phyloP scores from a whole-genome alignment of 2,113 vertebrate species.

The Aramus guarauna region DNA sequence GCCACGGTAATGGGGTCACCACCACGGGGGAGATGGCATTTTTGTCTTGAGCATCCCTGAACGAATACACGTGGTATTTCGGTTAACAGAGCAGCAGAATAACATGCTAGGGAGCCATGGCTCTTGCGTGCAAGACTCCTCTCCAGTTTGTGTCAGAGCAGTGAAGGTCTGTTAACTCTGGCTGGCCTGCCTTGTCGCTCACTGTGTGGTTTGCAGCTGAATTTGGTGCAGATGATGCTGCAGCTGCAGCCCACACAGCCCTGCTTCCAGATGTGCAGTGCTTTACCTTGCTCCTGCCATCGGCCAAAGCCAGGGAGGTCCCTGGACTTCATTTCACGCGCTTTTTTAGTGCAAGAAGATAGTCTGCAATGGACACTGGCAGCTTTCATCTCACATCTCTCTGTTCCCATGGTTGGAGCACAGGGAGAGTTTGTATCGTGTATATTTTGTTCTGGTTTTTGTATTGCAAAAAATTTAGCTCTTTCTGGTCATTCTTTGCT shows the following conservation, averaged over 20 bases:
- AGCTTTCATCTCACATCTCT: background rate
- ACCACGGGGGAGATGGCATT: fast-evolving
- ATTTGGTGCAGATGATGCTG: background rate
- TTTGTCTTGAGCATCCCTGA: background rate
- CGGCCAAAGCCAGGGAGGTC: background rate
- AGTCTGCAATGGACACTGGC: background rate
- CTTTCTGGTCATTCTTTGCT: background rate
- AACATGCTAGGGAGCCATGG: background rate
- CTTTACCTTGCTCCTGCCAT: background rate
- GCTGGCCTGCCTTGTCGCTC: background rate
- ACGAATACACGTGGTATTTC: background rate
- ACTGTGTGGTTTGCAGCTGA: background rate
- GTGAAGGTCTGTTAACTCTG: background rate
- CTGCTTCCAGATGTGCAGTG: background rate
- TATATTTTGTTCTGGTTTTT: background rate
- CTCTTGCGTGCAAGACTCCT: background rate
- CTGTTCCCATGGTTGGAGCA: background rate
- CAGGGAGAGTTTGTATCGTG: background rate
- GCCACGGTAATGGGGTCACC: background rate
- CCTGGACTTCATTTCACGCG: background rate
- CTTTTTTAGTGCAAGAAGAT: background rate
- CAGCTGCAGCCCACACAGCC: background rate
- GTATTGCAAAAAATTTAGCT: background rate
- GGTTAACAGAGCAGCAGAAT: background rate
- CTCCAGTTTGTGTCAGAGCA: background rate